A percentile compares a stretch with the other conserved stretches of the same genome.
Conservation (phyloP, 1,140 invertebrate species). For the Hermatobates lingyangjiaoensis region DNA sequence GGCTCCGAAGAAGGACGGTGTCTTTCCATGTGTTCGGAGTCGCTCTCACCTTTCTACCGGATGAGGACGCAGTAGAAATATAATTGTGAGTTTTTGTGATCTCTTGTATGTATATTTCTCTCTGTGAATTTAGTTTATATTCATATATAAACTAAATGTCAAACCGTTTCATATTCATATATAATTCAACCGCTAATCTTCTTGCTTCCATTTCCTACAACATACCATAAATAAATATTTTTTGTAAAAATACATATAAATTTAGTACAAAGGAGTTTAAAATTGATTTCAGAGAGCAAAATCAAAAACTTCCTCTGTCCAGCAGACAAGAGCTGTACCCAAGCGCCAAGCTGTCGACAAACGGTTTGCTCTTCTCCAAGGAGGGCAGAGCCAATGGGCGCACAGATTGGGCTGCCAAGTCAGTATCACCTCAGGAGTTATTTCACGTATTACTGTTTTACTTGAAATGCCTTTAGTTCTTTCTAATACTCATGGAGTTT, state of each 20-base stretch:
- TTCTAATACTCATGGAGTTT: too few relatives aligned
- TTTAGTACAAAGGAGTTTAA: conserved; percentile 1
- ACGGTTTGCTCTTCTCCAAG: conserved; percentile 18
- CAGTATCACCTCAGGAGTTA: too few relatives aligned
- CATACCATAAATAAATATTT: not conserved
- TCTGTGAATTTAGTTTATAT: not conserved
- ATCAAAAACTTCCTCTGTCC: conserved; percentile 17
- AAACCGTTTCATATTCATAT: not conserved
- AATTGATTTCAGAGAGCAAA: conserved; percentile 16
- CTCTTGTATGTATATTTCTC: not conserved
- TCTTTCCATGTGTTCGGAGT: too few relatives aligned
- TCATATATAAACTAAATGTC: not conserved
- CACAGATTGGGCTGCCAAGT: conserved; percentile 44
- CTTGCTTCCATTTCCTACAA: not conserved
- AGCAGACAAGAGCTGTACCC: conserved; percentile 13
- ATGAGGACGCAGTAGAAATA: too few relatives aligned
- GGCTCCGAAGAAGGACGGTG: too few relatives aligned
- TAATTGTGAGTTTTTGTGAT: not conserved
- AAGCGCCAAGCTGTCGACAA: conserved; percentile 12
- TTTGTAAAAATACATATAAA: not conserved
- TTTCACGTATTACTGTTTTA: too few relatives aligned
- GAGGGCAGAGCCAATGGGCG: conserved; percentile 24
- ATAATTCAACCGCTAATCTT: not conserved
- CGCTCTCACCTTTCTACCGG: too few relatives aligned
- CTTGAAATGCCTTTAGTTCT: too few relatives aligned